Percentiles rank a stretch among this genome's conserved stretches.
Evolutionary conservation across 2,113 vertebrate species (phyloP).

Genomic region (Megaceryle torquata): DNA sequence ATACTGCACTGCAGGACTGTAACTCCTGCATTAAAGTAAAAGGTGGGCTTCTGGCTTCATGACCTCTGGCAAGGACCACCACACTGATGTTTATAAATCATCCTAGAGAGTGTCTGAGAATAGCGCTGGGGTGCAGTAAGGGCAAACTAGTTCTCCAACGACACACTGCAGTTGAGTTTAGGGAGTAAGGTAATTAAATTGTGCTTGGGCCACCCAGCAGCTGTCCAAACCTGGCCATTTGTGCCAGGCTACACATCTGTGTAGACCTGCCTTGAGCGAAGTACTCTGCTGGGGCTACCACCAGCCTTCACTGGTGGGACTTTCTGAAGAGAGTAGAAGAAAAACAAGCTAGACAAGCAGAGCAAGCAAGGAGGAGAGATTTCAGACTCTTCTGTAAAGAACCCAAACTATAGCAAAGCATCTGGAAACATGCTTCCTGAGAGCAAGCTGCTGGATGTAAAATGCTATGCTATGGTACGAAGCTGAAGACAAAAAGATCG

Average conservation of each 20-base stretch:
- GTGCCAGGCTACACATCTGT: rapidly evolving
- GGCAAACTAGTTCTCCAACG: not conserved
- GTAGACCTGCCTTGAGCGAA: not conserved
- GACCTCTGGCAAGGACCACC: not conserved
- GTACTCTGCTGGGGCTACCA: not conserved
- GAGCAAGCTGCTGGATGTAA: not conserved
- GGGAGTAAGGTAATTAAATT: not conserved
- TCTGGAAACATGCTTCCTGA: not conserved
- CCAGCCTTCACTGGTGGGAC: not conserved
- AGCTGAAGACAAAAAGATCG: not conserved
- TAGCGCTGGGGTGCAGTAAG: not conserved
- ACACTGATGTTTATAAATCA: not conserved
- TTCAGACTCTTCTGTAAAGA: not conserved
- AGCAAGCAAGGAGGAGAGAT: not conserved
- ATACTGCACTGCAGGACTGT: not conserved
- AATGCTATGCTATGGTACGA: not conserved
- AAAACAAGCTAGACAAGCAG: not conserved
- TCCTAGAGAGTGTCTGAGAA: not conserved
- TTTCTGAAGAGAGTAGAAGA: not conserved
- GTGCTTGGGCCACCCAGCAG: not conserved
- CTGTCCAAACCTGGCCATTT: not conserved
- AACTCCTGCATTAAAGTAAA: not conserved
- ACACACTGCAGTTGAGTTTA: not conserved
- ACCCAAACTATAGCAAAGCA: not conserved
- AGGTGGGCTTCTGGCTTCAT: not conserved